Evolutionary conservation across 2,797 vertebrate species (phyloP).

Genomic region (Pteropus rufus): DNA sequence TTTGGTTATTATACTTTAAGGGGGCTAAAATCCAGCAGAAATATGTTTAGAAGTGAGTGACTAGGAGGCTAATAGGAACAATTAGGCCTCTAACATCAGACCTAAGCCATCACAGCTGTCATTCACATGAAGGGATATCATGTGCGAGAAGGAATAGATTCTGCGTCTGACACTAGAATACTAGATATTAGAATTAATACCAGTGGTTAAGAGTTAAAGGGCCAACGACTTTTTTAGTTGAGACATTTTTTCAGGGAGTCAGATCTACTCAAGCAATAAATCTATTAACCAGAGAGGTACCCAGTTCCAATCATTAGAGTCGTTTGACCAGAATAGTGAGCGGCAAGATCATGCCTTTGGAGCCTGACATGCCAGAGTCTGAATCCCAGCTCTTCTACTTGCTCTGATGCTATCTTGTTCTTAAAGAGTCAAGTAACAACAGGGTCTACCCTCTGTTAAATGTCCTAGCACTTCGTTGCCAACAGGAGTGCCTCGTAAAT

Average conservation of each 20-base stretch:
- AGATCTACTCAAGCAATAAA: not conserved
- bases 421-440: not conserved
- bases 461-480: not conserved
- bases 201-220: not conserved
- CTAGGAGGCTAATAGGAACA: not conserved
- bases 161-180: not conserved
- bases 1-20: not conserved
- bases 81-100: too few species aligned
- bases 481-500: not conserved
- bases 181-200: not conserved
- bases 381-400: not conserved
- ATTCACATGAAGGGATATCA: not conserved
- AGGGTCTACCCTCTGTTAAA: not conserved
- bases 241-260: not conserved
- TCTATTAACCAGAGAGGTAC: not conserved
- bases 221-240: not conserved
- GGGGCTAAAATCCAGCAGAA: not conserved
- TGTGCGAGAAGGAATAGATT: not conserved
- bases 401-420: not conserved
- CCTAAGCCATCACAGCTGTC: not conserved
- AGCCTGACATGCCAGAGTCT: not conserved
- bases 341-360: not conserved
- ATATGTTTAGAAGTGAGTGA: not conserved
- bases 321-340: not conserved
- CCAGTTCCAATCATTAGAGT: not conserved